phyloP scores from a whole-genome alignment of 2,888 invertebrate species.

The Eurois occulta region DNA sequence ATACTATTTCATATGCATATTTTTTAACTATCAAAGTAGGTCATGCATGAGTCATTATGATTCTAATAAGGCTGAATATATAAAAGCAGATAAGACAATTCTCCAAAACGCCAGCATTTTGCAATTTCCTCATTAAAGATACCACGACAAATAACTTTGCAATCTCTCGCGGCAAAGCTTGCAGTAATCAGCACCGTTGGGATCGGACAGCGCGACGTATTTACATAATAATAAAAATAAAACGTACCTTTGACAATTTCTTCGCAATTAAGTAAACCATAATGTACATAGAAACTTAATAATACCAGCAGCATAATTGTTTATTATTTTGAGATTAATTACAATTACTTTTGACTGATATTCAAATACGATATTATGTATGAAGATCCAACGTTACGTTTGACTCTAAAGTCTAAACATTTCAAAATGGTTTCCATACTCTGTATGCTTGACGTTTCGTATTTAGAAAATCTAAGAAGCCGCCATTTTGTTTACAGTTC shows the following conservation, averaged over 20 bases:
- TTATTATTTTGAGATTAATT: neutral
- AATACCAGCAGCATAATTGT: conserved; percentile 17
- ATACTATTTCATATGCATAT: too few species aligned
- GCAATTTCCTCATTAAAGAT: too few species aligned
- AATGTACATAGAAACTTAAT: neutral
- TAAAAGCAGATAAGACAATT: too few species aligned
- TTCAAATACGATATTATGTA: neutral
- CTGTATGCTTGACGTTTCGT: neutral
- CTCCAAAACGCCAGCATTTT: too few species aligned
- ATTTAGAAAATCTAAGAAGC: neutral
- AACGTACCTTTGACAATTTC: neutral
- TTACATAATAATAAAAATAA: neutral
- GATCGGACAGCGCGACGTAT: too few species aligned
- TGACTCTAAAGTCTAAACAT: neutral
- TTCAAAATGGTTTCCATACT: neutral
- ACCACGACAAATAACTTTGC: too few species aligned
- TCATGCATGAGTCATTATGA: too few species aligned
- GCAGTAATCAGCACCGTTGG: too few species aligned
- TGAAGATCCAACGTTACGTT: neutral
- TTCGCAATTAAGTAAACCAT: neutral
- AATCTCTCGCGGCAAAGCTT: too few species aligned
- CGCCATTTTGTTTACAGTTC: neutral
- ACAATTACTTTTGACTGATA: neutral
- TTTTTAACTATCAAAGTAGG: too few species aligned
- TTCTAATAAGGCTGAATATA: too few species aligned